Evolutionary conservation across 64 coral and sea anemone genomes (phyloP), one percentile per base, ranked within the genome.

Genomic region (Porites australiensis): DNA sequence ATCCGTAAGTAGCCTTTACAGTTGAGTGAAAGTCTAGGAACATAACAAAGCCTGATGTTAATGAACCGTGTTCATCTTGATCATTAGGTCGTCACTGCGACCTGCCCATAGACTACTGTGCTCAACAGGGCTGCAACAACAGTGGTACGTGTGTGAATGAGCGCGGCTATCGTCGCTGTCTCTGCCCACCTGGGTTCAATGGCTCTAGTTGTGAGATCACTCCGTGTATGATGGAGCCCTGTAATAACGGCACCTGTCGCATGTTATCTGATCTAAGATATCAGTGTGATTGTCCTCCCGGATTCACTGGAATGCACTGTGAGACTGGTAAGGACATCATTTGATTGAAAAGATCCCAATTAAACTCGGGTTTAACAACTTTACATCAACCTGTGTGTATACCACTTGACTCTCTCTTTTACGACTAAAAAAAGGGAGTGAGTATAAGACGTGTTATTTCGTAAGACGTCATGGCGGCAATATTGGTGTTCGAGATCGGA

Each of bases 111-210:
- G 88, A 96, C 88, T 96, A 93, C 65, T 96, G 95, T 72, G 82
- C 91, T 27, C 48, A 47, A 62, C 64, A 22, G 46, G 71, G 71
- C 11, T 96, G 95, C 60, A 79, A 50, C 4, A 93, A 96, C 48
- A 82, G 88, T 61, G 95, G 95, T 5, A 96, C 95, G 3, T 96
- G 95, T 76, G 71, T 96, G 2, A 96, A 96, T 58, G 74, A 90
- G 18, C 73, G 93, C 11, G 91, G 79, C 3, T 75, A 77, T 45
- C 86, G 90, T 22, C 87, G 70, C 22, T 96, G 95, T 63, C 59
- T 85, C 6, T 96, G 95, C 58, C 86, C 87, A 2, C 53, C 71
- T 6, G 95, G 95, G 10, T 96, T 93, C 87, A 96, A 79, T 54
- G 95, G 95, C 6, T 90, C 62, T 14, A 89, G 77, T 14, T 96